Evolutionary conservation across 2,113 vertebrate species (phyloP), one percentile per base, ranked within the genome.

Genomic region (Natator depressus): DNA sequence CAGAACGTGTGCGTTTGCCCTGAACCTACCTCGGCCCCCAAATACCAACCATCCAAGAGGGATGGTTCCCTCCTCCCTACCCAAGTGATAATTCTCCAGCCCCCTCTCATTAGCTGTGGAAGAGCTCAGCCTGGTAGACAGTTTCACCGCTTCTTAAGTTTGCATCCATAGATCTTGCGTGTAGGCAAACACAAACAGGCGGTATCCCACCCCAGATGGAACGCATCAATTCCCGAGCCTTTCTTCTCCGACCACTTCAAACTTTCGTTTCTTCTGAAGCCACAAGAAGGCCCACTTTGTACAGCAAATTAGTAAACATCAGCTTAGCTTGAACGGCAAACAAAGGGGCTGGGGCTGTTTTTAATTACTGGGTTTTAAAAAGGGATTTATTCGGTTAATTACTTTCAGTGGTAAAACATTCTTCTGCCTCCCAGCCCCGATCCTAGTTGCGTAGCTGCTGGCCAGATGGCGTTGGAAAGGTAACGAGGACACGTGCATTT

Each of bases 281-380:
- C 97, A 97, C 97, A 97, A 97, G 95, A 97, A 97, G 97, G 97
- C 96, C 94, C 95, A 96, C 96, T 97, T 97, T 97, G 97, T 97
- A 96, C 97, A 97, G 96, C 96, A 97, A 97, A 97, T 97, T 94
- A 97, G 96, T 95, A 97, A 97, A 97, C 96, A 96, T 94, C 96
- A 95, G 91, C 96, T 95, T 86, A 79, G 96, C 96, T 97, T 93
- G 89, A 97, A 97, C 93, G 93, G 96, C 96, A 97, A 97, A 96
- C 96, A 51, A 97, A 97, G 96, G 84, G 91, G 96, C 94, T 95
- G 96, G 96, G 92, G 72, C 97, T 97, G 97, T 35, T 96, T 97
- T 97, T 97, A 97, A 97, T 97, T 96, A 97, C 93, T 55, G 95
- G 88, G 88, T 94, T 97, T 97, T 93, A 84, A 93, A 95, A 96